Conservation (phyloP, 2,113 vertebrate genomes). For the Clarias magur region DNA sequence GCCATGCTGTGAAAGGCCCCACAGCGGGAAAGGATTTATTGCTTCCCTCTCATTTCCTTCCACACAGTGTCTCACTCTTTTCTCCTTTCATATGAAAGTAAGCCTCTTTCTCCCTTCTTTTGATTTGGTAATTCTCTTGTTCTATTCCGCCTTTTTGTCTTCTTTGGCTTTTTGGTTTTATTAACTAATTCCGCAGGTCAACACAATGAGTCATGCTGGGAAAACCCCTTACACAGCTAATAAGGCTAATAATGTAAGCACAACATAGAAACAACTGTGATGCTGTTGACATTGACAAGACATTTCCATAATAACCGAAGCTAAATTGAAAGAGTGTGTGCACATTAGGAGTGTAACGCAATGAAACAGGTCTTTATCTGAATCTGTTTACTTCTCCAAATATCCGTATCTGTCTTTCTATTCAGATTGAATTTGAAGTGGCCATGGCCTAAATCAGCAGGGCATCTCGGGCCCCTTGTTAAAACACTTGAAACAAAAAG, state of each 20-base stretch:
- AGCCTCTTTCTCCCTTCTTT: not conserved
- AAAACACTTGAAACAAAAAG: not conserved
- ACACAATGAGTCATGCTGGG: not conserved
- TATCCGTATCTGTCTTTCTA: not conserved
- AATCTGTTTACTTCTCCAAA: not conserved
- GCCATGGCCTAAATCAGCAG: not conserved
- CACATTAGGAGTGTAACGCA: not conserved
- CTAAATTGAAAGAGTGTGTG: not conserved
- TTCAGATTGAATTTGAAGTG: not conserved
- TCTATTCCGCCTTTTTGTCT: not conserved
- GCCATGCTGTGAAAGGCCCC: slow-evolving; percentile 42
- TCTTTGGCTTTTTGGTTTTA: slow-evolving; percentile 1
- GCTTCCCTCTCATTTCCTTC: slow-evolving; percentile 31
- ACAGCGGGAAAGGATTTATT: slow-evolving; percentile 37
- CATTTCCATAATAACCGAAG: slow-evolving; percentile 32
- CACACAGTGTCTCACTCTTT: slow-evolving; percentile 14
- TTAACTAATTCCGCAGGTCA: not conserved
- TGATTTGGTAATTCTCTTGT: slow-evolving; percentile 35
- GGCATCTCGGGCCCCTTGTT: not conserved
- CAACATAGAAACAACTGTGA: not conserved
- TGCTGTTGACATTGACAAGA: not conserved
- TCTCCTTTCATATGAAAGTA: slow-evolving; percentile 21
- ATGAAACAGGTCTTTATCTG: not conserved
- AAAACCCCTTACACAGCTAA: not conserved
- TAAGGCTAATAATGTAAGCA: not conserved